Evolutionary conservation across 2,113 vertebrate genomes (phyloP).

Genomic region (Epinephelus lanceolatus): DNA sequence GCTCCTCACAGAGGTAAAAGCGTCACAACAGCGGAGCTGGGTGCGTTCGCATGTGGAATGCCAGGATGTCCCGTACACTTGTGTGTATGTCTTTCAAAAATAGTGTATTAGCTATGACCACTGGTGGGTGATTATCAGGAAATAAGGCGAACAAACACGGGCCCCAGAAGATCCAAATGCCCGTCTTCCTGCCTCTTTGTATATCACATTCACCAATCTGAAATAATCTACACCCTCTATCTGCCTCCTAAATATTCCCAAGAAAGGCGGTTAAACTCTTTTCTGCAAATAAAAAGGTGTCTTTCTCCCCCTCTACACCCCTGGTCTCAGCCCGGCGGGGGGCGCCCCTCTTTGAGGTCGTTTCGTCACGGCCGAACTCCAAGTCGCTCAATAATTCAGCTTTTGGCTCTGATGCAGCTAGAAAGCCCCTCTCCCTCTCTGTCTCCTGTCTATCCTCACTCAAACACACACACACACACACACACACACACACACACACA

Average conservation of each 20-base stretch:
- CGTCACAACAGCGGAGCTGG: not conserved
- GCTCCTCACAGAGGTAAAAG: not conserved
- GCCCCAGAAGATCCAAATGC: not conserved
- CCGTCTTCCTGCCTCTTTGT: not conserved
- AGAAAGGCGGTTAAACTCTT: constrained; percentile 37
- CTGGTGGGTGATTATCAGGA: not conserved
- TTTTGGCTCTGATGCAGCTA: constrained; percentile 20
- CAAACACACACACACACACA: too few relatives aligned
- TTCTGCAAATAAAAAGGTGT: constrained; percentile 32
- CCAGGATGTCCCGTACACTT: not conserved
- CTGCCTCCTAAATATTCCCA: constrained; percentile 1
- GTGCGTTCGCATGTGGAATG: not conserved
- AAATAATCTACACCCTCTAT: not conserved
- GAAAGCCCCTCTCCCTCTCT: not conserved
- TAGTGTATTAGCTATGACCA: not conserved
- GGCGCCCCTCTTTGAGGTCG: constrained; percentile 58
- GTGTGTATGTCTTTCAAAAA: not conserved
- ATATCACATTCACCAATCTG: not conserved
- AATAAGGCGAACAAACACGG: not conserved
- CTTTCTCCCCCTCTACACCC: constrained; percentile 29
- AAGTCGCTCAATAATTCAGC: constrained; percentile 60
- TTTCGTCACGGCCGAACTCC: constrained; percentile 66
- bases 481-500: too few relatives aligned
- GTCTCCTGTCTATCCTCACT: not conserved
- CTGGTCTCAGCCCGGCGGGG: constrained; percentile 49